Evolutionary conservation across 2,797 vertebrate species (phyloP).

Genomic region (Sebastes goodei): DNA sequence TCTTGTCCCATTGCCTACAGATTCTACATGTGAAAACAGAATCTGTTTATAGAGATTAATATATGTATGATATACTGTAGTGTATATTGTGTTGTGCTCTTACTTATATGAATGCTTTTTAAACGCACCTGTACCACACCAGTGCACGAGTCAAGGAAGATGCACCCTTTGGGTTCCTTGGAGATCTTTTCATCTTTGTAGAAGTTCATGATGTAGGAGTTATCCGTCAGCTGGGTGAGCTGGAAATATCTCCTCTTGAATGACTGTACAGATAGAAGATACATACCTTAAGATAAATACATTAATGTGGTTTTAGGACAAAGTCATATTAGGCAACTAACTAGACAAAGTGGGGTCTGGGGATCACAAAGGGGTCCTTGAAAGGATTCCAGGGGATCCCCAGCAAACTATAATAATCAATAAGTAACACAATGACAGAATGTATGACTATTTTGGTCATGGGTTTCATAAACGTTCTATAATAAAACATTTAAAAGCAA

Average conservation of each 20-base stretch:
- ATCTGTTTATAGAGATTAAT: no score
- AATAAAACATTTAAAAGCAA: no score
- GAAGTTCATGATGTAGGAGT: conserved; percentile 99
- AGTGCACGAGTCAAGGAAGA: conserved; percentile 98
- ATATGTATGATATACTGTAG: not conserved
- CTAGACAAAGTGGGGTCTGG: no score
- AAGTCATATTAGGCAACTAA: not conserved
- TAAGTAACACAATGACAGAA: no score
- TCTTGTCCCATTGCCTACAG: no score
- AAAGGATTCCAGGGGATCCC: no score
- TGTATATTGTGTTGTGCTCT: not conserved
- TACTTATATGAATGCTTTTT: not conserved
- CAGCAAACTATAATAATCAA: no score
- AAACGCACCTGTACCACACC: conserved; percentile 93
- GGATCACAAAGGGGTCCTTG: no score
- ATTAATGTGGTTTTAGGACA: not conserved
- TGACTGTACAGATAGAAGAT: conserved; percentile 81
- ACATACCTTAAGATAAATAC: not conserved
- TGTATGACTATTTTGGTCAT: no score
- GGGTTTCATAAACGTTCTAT: no score
- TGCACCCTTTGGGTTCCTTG: conserved; percentile 98
- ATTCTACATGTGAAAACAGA: no score
- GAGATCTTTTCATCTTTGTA: conserved; percentile 99
- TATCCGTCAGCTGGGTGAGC: conserved; percentile 96
- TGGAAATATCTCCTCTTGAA: conserved; percentile 99